Evolutionary conservation across 1,140 invertebrate genomes (phyloP), one percentile per base, ranked within the genome.

Genomic region (Zaprionus lachaisei): DNA sequence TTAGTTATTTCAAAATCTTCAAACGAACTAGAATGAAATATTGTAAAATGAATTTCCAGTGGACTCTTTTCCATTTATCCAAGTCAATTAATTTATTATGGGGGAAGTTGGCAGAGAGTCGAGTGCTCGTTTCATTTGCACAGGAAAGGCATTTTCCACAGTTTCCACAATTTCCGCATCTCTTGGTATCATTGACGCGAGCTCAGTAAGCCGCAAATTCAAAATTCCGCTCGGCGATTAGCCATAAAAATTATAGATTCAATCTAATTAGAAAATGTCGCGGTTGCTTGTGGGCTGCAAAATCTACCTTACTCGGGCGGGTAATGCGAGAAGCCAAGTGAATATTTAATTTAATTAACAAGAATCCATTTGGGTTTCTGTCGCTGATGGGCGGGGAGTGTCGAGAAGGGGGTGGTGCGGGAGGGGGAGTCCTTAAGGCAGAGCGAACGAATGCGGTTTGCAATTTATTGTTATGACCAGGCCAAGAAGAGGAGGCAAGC

Each of bases 171-270:
- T 28, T 63, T 76, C 63, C 31, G 60, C 54, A 41, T 65, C 51
- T 44, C n/a, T 28, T 6, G 51, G 24, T 80, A 34, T 34, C 66
- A 80, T 72, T 79, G 74, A 56, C 60, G 49, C 44, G 54, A 64
- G 54, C 22, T 37, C 47, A 37, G 55, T 54, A 68, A 69, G 67
- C 80, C 77, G 72, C 83, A 85, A 83, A 86, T 86, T 86, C 83
- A 86, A 86, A 86, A 86, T 82, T 86, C 83, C 61, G 67, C 75
- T 55, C 64, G 26, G 83, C 81, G 89, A 91, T 91, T 91, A 91
- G 91, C 91, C 79, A 92, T 92, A 84, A 92, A 92, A 91, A 92
- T 92, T 92, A 92, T 92, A 92, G 91, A 92, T 92, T 92, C 91
- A 82, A 92, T 92, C 90, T 92, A 92, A 92, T 92, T 92, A 92